phyloP scores from a whole-genome alignment of 2,797 vertebrate genomes.

The Hephaestus fuliginosus region DNA sequence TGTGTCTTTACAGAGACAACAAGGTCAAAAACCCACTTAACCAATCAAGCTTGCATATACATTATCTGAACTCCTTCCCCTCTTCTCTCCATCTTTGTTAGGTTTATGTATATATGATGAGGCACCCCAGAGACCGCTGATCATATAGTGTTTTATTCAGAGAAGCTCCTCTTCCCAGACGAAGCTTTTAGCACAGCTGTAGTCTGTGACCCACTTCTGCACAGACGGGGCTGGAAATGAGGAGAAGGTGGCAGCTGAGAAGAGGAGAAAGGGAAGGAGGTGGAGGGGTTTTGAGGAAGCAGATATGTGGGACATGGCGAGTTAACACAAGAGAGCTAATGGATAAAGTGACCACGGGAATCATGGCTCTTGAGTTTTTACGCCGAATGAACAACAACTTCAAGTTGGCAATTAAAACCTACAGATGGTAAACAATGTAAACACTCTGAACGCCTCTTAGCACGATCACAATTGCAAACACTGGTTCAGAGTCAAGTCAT shows the following conservation, averaged over 20 bases:
- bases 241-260: slow-evolving; percentile 41
- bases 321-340: neutral
- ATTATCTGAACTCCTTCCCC: slow-evolving; percentile 46
- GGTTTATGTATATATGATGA: slow-evolving; percentile 62
- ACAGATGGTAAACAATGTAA: neutral
- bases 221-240: slow-evolving; percentile 44
- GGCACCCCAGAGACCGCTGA: slow-evolving; percentile 44
- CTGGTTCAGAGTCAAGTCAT: neutral
- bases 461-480: neutral
- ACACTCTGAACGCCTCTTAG: neutral
- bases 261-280: slow-evolving; percentile 21
- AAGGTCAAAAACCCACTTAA: slow-evolving; percentile 37
- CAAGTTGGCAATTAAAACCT: neutral
- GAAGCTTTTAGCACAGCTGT: slow-evolving; percentile 78
- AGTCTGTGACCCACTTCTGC: slow-evolving; percentile 83
- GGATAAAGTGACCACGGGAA: slow-evolving; percentile 2
- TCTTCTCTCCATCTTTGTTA: slow-evolving; percentile 41
- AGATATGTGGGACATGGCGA: slow-evolving; percentile 18
- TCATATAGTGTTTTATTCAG: slow-evolving; percentile 81
- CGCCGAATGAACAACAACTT: neutral
- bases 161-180: slow-evolving; percentile 67
- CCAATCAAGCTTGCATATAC: slow-evolving; percentile 24
- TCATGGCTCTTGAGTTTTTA: neutral
- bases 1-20: slow-evolving; percentile 11
- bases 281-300: neutral